Base-by-base conservation (phyloP, 1,140 invertebrate species). In the Drosophila hydei region DNA sequence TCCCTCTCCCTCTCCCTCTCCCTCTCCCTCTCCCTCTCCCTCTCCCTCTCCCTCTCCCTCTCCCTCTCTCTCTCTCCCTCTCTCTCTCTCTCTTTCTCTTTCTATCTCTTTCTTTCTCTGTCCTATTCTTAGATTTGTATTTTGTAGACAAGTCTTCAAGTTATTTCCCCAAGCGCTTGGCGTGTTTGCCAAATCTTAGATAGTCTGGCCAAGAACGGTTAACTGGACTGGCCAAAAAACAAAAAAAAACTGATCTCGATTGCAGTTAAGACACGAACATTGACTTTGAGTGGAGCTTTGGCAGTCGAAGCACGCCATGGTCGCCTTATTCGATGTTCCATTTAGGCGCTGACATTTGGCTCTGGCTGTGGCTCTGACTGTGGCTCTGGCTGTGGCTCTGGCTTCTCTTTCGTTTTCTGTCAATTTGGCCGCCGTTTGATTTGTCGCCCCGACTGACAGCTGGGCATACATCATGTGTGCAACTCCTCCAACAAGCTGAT, bases 391-490 rank as follows among this genome's bases (percentile, higher is more conserved):
- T 48, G 1, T 4, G 14, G 23, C 25, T 59, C 16, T 7, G 56
- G 33, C 30, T 33, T 33, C 36, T 64, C 62, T 63, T 68, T 75
- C 72, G 48, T 8, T 33, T 33, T 33, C 52, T 88, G 81, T 75
- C 81, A 87, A 87, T 80, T 85, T 81, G 70, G 63, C 19, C 33
- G 62, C 48, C 71, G 84, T 89, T 87, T 87, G 83, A 87, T 87
- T 87, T 89, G 83, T 87, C 84, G 84, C 83, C 84, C 56, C 64
- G 48, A 51, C 74, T 79, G 83, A 87, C 84, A 88, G 51, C 52
- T 54, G 47, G 45, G 51, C 84, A 89, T 85, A 81, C 54, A 83
- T 87, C 83, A 87, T 88, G 63, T 36, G 36, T 61, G 38, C 25
- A 25, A 30, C 25, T 47, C 30, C 52, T 55, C 27, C 69, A 47